Base-by-base conservation (phyloP, 30 jellyfish, hydroid and myxozoan genomes). In the Hydractinia symbiolongicarpus region DNA sequence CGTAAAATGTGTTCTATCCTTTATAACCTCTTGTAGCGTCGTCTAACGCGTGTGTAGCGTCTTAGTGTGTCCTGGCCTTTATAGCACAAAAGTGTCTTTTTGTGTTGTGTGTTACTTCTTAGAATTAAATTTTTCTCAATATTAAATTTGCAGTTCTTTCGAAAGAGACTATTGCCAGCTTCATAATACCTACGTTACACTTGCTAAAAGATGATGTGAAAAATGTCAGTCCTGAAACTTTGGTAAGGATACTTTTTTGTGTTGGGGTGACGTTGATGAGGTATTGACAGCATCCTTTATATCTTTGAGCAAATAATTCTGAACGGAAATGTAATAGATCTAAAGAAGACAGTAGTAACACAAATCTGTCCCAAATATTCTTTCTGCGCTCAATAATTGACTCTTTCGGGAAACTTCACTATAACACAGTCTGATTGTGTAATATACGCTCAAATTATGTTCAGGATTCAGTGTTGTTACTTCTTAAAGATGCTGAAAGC, bases 191-290 rank as follows among this genome's bases (percentile, higher is more conserved):
- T 60, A 82, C 96, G 19, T 30, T 93, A 62, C 89, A 93, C 13
- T 75, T 53, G 56, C 79, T 93, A 10, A 96, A 93, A 78, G 85
- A 88, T 14, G 95, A 93, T 73, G 49, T 86, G 54, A 84, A 83
- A 61, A 95, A 93, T 55, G 92, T 84, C 53, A 85, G 90, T 8
- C 96, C 98, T 14, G 98, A 93, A 66, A 79, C 89, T 4, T 57
- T 70, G 81, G 98, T 93, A 76, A 84, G 90, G 16, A 9, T 14
- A 9, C 58, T 7, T 4, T 6, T 7, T 21, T 19, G 0, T 50
- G 55, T 76, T 5, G 2, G 44, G 2, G 44, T 30, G 44, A 30
- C 44, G 44, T 30, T 30, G 44, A 30, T 30, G 44, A 30, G 44
- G 2, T 30, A 30, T 30, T 30, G 2, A 0, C 44, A 30, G 44